Conservation (phyloP, 2,888 invertebrate genomes). For the Orchestes rusci region DNA sequence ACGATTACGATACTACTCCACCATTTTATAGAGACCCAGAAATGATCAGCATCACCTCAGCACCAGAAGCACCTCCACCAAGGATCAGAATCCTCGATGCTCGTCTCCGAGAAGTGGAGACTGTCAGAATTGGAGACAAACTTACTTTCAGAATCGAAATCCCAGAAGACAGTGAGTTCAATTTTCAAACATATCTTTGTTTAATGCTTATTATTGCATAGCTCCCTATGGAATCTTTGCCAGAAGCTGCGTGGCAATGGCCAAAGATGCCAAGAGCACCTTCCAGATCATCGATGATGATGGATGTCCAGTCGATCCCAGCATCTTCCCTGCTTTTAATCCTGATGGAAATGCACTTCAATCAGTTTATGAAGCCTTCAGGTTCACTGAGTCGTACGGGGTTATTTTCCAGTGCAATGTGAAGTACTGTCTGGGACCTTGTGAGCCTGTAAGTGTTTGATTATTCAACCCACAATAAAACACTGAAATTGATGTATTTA, state of each 20-base stretch:
- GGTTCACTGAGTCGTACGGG: constrained; percentile 93
- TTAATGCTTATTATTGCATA: constrained; percentile 49
- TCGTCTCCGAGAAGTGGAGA: constrained; percentile 82
- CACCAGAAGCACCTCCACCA: constrained; percentile 90
- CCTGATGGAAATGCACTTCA: constrained; percentile 87
- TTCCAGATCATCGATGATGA: constrained; percentile 95
- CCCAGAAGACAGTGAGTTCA: constrained; percentile 83
- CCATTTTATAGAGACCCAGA: constrained; percentile 74
- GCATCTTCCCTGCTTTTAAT: constrained; percentile 87
- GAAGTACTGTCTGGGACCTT: constrained; percentile 90
- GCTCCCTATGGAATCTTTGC: constrained; percentile 95
- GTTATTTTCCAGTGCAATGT: constrained; percentile 97
- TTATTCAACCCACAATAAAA: background rate
- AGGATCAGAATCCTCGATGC: constrained; percentile 87
- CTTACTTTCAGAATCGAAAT: constrained; percentile 94
- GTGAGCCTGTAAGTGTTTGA: constrained; percentile 68
- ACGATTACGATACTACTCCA: too few species aligned
- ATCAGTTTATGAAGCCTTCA: constrained; percentile 88
- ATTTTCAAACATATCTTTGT: too few species aligned
- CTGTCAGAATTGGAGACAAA: constrained; percentile 89
- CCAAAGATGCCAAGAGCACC: constrained; percentile 91
- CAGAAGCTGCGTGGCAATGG: constrained; percentile 93
- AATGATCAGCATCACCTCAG: constrained; percentile 92
- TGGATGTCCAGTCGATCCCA: constrained; percentile 89
- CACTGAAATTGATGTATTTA: constrained; percentile 7